Percentiles rank a stretch among this genome's conserved stretches.
Evolutionary conservation across 92 coral and sea anemone genomes (phyloP).

Genomic region (Hydrozoanthus gracilis): DNA sequence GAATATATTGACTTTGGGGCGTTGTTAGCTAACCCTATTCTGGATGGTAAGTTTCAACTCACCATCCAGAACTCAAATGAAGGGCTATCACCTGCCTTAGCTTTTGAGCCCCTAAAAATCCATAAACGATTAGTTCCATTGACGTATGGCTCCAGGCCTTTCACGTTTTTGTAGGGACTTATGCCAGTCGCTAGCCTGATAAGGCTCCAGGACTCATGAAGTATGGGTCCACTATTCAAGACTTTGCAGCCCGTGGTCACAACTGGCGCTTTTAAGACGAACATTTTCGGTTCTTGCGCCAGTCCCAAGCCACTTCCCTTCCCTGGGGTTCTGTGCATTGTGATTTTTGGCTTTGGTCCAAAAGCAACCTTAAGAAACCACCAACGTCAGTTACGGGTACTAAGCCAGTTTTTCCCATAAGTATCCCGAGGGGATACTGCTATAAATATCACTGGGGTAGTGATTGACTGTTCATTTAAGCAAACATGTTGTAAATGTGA

Average conservation of each 20-base stretch:
- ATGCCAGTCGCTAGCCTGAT: conserved; percentile 44
- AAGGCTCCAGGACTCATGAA: conserved; percentile 72
- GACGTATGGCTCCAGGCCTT: no score
- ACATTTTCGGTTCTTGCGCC: conserved; percentile 61
- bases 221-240: conserved; percentile 66
- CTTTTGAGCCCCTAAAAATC: no score
- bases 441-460: conserved; percentile 41
- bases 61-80: no score
- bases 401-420: no score
- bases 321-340: conserved; percentile 59
- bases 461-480: conserved; percentile 54
- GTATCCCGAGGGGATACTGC: conserved; percentile 52
- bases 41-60: no score
- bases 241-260: conserved; percentile 61
- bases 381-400: background rate
- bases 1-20: no score
- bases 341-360: conserved; percentile 64
- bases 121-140: no score
- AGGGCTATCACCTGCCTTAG: no score
- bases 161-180: conserved; percentile 60
- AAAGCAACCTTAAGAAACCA: conserved; percentile 16
- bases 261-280: conserved; percentile 68
- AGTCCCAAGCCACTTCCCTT: conserved; percentile 41
- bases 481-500: conserved; percentile 66
- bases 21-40: no score